phyloP scores from a whole-genome alignment of 2,113 vertebrate genomes.

The Gavialis gangeticus region DNA sequence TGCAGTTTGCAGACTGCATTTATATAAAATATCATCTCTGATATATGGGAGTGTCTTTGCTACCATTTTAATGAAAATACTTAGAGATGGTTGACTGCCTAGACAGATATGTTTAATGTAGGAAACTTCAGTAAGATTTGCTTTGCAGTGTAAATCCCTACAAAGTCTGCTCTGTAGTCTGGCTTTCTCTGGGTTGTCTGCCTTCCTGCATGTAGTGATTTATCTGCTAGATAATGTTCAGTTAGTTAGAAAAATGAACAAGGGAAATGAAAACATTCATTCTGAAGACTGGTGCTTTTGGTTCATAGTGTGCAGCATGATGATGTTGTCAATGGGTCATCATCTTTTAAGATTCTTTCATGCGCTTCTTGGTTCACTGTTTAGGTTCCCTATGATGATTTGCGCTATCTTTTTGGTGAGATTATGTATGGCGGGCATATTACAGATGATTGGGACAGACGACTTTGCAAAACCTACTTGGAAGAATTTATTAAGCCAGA shows the following conservation, averaged over 20 bases:
- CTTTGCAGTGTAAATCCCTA: background rate
- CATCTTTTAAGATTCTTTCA: background rate
- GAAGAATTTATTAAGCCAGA: conserved; percentile 93
- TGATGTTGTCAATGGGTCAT: background rate
- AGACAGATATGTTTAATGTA: background rate
- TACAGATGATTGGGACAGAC: conserved; percentile 95
- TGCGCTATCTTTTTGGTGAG: conserved; percentile 96
- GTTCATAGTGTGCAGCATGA: background rate
- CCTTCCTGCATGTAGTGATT: background rate
- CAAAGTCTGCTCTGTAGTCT: background rate
- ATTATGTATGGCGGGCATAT: conserved; percentile 99
- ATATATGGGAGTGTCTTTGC: background rate
- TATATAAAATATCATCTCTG: background rate
- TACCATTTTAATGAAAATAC: background rate
- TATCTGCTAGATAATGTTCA: background rate
- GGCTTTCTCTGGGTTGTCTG: background rate
- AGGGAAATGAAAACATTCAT: background rate
- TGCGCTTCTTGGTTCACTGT: background rate
- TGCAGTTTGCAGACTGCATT: background rate
- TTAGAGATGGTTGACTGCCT: background rate
- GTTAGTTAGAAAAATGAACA: background rate
- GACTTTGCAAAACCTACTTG: conserved; percentile 92
- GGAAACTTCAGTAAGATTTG: background rate
- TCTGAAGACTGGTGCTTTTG: background rate
- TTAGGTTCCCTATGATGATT: conserved; percentile 93